Conservation (phyloP, 2,113 vertebrate species). For the Callopanchax toddi region DNA sequence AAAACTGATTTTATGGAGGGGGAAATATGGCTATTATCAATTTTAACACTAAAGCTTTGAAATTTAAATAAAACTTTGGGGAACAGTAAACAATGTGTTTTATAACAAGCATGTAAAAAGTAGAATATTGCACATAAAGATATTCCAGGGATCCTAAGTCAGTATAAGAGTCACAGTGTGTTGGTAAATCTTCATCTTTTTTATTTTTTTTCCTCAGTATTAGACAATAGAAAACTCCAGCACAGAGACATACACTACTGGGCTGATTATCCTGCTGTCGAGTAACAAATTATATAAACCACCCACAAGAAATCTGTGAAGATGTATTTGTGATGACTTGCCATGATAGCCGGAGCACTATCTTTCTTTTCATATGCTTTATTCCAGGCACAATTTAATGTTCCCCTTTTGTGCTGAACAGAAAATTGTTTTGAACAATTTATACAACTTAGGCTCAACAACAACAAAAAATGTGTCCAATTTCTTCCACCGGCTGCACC, state of each 20-base stretch:
- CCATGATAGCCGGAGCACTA: conserved; percentile 19
- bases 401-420: conserved; percentile 36
- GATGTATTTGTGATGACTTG: conserved; percentile 58
- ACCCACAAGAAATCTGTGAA: conserved; percentile 68
- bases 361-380: conserved; percentile 35
- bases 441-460: conserved; percentile 43
- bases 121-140: conserved; percentile 9
- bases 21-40: background rate
- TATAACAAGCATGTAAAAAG: conserved; percentile 13
- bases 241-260: conserved; percentile 36
- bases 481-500: conserved; percentile 64
- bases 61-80: conserved; percentile 12
- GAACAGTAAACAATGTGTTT: conserved; percentile 8
- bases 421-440: conserved; percentile 54
- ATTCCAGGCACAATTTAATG: conserved; percentile 48
- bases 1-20: conserved; percentile 23
- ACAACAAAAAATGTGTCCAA: conserved; percentile 47
- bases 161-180: conserved; percentile 15
- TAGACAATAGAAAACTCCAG: conserved; percentile 39
- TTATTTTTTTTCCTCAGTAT: conserved; percentile 10
- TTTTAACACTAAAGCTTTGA: conserved; percentile 9
- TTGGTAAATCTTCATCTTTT: conserved; percentile 33
- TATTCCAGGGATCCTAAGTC: conserved; percentile 16
- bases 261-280: conserved; percentile 41
- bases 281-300: conserved; percentile 69